Evolutionary conservation across 2,797 vertebrate species (phyloP).

Genomic region (Parambassis ranga): DNA sequence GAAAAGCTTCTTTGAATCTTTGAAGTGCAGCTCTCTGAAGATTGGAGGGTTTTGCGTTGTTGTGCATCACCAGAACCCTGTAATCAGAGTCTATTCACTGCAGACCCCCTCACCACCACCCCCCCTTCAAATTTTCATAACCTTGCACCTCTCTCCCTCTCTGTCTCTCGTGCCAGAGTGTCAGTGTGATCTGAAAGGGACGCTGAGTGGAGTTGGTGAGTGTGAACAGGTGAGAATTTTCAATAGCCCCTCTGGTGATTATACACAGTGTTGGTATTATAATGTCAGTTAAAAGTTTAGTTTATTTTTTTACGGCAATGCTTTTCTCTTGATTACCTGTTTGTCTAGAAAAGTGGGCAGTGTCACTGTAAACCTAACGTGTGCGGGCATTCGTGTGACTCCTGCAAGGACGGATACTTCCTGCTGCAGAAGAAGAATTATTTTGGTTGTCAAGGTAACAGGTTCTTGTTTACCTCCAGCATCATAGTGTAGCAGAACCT

Average conservation of each 20-base stretch:
- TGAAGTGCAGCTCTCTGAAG: slow-evolving; percentile 59
- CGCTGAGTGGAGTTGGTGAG: slow-evolving; percentile 87
- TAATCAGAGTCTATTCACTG: slow-evolving; percentile 75
- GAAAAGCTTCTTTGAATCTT: slow-evolving; percentile 42
- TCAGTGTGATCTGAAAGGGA: slow-evolving; percentile 87
- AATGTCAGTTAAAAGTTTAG: background rate
- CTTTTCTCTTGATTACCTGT: background rate
- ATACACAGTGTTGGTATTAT: background rate
- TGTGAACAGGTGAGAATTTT: slow-evolving; percentile 87
- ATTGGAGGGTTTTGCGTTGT: slow-evolving; percentile 44
- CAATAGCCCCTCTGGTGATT: background rate
- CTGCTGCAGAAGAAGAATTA: slow-evolving; percentile 85
- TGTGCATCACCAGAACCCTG: slow-evolving; percentile 56
- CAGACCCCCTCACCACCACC: background rate
- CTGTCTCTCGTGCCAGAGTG: slow-evolving; percentile 80
- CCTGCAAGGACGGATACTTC: slow-evolving; percentile 88
- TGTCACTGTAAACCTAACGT: slow-evolving; percentile 89
- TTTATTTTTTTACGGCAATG: too few relatives aligned
- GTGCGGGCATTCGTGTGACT: slow-evolving; percentile 81
- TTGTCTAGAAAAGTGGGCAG: slow-evolving; percentile 81
- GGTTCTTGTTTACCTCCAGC: background rate
- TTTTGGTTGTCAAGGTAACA: slow-evolving; percentile 91
- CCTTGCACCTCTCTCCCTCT: background rate
- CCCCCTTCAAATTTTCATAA: slow-evolving; percentile 17
- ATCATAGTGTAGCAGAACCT: too few relatives aligned